Percentiles rank a stretch among this genome's conserved stretches.
Conservation (phyloP, 2,888 invertebrate genomes). For the Melinaea marsaeus region DNA sequence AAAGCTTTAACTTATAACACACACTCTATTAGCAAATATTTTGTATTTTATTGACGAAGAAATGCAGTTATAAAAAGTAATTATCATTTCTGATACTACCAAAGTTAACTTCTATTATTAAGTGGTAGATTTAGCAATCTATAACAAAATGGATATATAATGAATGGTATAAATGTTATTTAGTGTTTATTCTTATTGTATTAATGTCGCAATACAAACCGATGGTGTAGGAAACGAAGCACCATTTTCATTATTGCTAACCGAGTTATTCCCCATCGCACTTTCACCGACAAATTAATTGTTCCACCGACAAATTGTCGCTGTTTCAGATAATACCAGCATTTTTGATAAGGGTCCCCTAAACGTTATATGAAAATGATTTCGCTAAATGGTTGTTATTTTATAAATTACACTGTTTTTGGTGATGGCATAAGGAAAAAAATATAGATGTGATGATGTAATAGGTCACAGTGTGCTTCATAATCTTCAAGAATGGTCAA, state of each 20-base stretch:
- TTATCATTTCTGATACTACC: too few species aligned
- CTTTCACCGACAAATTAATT: constrained; percentile 43
- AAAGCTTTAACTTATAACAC: too few species aligned
- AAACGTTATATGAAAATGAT: constrained; percentile 45
- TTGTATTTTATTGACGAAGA: too few species aligned
- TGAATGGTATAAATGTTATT: background rate
- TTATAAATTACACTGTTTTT: constrained; percentile 10
- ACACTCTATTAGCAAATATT: too few species aligned
- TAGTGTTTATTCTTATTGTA: background rate
- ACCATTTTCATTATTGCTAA: constrained; percentile 46
- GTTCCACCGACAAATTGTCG: constrained; percentile 64
- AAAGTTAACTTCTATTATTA: too few species aligned
- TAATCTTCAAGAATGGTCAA: too few species aligned
- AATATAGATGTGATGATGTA: constrained; percentile 1
- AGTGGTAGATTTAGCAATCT: too few species aligned
- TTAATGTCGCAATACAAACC: constrained; percentile 19
- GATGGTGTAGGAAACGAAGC: constrained; percentile 28
- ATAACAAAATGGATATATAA: too few species aligned
- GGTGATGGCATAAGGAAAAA: constrained; percentile 6
- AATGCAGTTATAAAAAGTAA: too few species aligned
- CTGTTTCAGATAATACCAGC: constrained; percentile 52
- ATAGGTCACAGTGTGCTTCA: background rate
- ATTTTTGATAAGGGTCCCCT: constrained; percentile 67
- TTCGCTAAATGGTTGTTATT: constrained; percentile 36
- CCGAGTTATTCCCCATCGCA: constrained; percentile 57